Evolutionary conservation across 2,797 vertebrate genomes (phyloP).

Genomic region (Glyptemys insculpta): DNA sequence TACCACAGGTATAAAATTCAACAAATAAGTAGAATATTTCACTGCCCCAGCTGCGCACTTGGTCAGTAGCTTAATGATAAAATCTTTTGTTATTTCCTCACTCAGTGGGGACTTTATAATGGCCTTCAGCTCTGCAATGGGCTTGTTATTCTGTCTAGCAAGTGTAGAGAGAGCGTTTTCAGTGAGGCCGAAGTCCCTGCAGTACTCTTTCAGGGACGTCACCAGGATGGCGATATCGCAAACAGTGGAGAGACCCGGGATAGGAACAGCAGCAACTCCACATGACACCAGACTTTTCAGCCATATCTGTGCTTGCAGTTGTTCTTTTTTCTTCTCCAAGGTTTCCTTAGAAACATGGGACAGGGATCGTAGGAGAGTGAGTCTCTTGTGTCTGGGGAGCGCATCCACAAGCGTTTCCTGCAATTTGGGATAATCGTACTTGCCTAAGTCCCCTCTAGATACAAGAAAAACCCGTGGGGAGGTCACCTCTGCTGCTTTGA

Average conservation of each 20-base stretch:
- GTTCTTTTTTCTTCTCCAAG: neutral
- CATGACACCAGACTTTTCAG: neutral
- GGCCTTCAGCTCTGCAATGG: neutral
- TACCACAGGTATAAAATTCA: neutral
- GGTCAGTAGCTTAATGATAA: too few relatives aligned
- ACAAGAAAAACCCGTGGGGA: constrained; percentile 70
- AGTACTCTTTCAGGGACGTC: neutral
- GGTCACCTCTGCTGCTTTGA: neutral
- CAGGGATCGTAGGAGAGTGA: constrained; percentile 13
- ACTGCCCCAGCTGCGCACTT: too few relatives aligned
- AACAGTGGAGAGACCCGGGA: constrained; percentile 6
- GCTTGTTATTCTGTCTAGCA: constrained; percentile 7
- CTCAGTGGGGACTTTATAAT: too few relatives aligned
- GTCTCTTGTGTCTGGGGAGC: constrained; percentile 59
- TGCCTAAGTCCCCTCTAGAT: neutral
- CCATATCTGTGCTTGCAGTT: neutral
- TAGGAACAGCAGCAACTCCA: accelerated
- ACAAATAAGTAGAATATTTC: accelerated
- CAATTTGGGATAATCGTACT: constrained; percentile 60
- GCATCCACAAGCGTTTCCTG: constrained; percentile 50
- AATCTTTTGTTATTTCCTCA: too few relatives aligned
- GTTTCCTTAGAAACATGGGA: neutral
- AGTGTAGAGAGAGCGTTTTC: constrained; percentile 41
- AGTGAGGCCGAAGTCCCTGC: constrained; percentile 54
- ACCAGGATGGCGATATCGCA: constrained; percentile 39